phyloP scores from a whole-genome alignment of 2,888 invertebrate species.

The Heliconius ismenius region DNA sequence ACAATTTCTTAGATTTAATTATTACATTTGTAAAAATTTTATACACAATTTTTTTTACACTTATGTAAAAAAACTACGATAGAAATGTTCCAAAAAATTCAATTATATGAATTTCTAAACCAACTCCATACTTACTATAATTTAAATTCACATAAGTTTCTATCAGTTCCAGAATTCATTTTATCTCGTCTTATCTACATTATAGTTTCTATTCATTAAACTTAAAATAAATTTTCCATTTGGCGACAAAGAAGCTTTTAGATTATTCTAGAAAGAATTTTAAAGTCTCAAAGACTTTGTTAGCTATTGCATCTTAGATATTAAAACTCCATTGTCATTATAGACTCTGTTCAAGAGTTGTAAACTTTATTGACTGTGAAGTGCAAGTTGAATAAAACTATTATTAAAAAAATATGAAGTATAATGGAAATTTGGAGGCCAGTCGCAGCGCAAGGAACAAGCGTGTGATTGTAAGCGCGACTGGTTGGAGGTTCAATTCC shows the following conservation, averaged over 20 bases:
- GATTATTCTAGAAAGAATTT: not conserved
- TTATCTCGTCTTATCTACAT: slow-evolving; percentile 3
- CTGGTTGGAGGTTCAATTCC: too few species aligned
- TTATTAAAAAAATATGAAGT: not conserved
- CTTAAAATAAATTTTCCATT: not conserved
- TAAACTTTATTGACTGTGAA: not conserved
- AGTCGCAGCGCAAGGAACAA: too few species aligned
- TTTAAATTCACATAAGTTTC: not conserved
- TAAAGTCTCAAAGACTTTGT: not conserved
- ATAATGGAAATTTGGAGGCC: too few species aligned
- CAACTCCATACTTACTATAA: not conserved
- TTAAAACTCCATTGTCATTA: slow-evolving; percentile 3
- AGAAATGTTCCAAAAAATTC: not conserved
- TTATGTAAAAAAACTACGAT: not conserved
- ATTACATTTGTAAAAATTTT: not conserved
- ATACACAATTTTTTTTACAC: not conserved
- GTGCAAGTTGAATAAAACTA: not conserved
- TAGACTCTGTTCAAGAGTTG: not conserved
- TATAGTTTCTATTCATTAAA: slow-evolving; percentile 6
- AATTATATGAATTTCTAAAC: not conserved
- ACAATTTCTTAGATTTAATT: not conserved
- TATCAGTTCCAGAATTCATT: slow-evolving; percentile 10
- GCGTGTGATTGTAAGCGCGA: too few species aligned
- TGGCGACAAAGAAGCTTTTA: slow-evolving; percentile 11
- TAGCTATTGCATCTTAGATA: not conserved